These are phyloP conservation scores for Nasonia oneida DNA, from an alignment of 2,888 invertebrate genomes.

Conservation along the genomic window DNA sequence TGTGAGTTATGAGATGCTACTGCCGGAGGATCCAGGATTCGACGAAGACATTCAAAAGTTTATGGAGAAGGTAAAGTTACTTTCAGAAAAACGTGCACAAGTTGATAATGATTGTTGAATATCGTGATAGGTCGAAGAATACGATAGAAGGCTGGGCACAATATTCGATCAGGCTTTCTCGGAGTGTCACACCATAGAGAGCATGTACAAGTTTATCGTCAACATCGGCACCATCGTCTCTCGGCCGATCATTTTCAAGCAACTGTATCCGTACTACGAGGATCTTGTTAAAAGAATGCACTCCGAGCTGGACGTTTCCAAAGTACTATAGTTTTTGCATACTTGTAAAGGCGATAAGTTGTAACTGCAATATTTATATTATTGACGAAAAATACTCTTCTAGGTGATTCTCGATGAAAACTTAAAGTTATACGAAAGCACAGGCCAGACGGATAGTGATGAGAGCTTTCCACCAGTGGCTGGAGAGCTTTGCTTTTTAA, in stretches of 20 bases:
- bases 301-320: conserved; percentile 84
- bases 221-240: conserved; percentile 88
- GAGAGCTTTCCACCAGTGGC: conserved; percentile 88
- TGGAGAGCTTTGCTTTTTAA: conserved; percentile 87
- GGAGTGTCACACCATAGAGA: conserved; percentile 87
- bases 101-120: not conserved
- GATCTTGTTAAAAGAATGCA: conserved; percentile 85
- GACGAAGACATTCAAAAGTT: conserved; percentile 84
- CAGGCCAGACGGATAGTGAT: conserved; percentile 80
- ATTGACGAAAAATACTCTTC: not conserved
- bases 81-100: not conserved
- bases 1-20: conserved; percentile 87
- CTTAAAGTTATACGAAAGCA: conserved; percentile 60
- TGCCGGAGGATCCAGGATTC: conserved; percentile 86
- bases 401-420: conserved; percentile 71
- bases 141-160: conserved; percentile 89
- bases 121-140: conserved; percentile 81
- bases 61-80: conserved; percentile 79
- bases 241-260: conserved; percentile 86
- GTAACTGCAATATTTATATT: not conserved
- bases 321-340: conserved; percentile 75
- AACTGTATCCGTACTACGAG: conserved; percentile 85
- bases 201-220: conserved; percentile 85
- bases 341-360: not conserved
- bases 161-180: conserved; percentile 90